Evolutionary conservation across 2,113 vertebrate genomes (phyloP).

Genomic region (Apistogramma diplotaenia): DNA sequence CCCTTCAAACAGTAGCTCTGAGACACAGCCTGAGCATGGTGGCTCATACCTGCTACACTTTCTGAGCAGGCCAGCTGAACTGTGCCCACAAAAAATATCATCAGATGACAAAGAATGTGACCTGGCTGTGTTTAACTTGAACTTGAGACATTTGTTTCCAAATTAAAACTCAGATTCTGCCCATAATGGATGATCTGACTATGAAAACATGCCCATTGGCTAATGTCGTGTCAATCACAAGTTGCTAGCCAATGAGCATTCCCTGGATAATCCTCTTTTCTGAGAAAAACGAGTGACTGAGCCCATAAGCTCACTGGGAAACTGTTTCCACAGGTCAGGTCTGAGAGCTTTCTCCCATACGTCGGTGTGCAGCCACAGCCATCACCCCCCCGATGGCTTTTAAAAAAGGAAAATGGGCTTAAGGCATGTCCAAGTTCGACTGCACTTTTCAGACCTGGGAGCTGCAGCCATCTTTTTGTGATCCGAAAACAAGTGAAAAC

Average conservation of each 20-base stretch:
- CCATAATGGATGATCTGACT: too few species aligned
- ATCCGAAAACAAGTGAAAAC: background rate
- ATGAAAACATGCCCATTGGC: background rate
- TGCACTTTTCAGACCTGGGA: background rate
- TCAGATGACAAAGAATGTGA: too few species aligned
- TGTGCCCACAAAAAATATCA: background rate
- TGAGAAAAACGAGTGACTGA: too few species aligned
- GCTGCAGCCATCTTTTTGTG: background rate
- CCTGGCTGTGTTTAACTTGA: too few species aligned
- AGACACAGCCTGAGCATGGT: background rate
- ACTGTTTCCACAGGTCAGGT: too few species aligned
- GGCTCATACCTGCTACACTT: background rate
- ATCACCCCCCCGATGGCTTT: background rate
- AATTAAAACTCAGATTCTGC: too few species aligned
- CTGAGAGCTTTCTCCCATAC: too few species aligned
- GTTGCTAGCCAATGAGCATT: background rate
- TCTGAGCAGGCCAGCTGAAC: background rate
- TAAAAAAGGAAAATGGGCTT: background rate
- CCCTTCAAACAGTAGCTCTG: background rate
- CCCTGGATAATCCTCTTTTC: background rate
- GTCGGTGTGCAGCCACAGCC: too few species aligned
- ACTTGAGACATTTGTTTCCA: too few species aligned
- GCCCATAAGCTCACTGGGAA: too few species aligned
- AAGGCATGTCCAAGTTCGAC: background rate
- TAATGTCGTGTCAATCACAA: background rate